Percentiles rank a stretch among this genome's conserved stretches.
Conservation (phyloP, 92 coral and sea anemone species). For the Scolanthus callimorphus region DNA sequence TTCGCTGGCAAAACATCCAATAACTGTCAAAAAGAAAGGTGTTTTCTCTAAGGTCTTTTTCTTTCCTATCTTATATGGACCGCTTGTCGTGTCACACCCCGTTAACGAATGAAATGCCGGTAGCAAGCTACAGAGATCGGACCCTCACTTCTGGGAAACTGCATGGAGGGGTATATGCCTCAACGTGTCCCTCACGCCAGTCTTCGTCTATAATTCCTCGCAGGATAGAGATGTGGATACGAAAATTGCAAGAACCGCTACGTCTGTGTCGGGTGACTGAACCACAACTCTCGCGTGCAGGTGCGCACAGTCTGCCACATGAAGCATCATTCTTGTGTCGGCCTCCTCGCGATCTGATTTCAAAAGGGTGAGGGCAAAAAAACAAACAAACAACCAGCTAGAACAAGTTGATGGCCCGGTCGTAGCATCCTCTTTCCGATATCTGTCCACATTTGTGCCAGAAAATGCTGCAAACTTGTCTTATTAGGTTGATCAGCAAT, state of each 20-base stretch:
- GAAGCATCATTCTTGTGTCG: constrained; percentile 39
- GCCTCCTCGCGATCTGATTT: constrained; percentile 33
- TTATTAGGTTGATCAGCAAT: constrained; percentile 35
- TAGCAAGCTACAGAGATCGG: constrained; percentile 1
- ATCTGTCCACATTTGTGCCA: neutral
- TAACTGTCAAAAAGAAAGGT: constrained; percentile 8
- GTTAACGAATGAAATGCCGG: constrained; percentile 19
- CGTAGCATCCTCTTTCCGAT: too few species aligned
- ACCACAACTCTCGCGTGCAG: constrained; percentile 18
- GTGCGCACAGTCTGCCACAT: constrained; percentile 14
- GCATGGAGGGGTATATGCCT: constrained; percentile 13
- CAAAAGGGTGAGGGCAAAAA: constrained; percentile 12
- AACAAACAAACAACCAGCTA: too few species aligned
- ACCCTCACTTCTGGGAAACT: constrained; percentile 5
- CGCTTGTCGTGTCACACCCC: constrained; percentile 30
- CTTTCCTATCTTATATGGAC: constrained; percentile 4
- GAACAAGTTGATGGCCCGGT: too few species aligned
- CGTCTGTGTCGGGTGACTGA: constrained; percentile 53
- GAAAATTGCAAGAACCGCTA: constrained; percentile 29
- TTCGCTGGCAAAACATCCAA: constrained; percentile 41
- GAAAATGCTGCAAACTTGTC: constrained; percentile 16
- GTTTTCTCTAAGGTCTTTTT: constrained; percentile 17
- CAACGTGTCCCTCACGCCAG: constrained; percentile 13
- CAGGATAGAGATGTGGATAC: constrained; percentile 11
- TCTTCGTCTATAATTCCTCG: constrained; percentile 9